Evolutionary conservation across 2,113 vertebrate species (phyloP).

Genomic region (Gadus macrocephalus): DNA sequence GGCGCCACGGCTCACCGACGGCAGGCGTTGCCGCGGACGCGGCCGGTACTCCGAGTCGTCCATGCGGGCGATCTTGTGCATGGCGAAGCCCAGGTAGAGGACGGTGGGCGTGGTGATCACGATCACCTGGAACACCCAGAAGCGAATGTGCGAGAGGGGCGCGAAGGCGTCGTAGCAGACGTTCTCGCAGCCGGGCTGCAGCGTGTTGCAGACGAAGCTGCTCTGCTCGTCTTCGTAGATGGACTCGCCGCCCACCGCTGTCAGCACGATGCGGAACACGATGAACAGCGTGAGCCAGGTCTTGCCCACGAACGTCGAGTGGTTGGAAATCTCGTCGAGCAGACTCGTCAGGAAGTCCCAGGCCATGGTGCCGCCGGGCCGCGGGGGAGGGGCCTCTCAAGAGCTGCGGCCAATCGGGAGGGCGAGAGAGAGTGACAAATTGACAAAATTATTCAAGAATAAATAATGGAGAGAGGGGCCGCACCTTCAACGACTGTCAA

Average conservation of each 20-base stretch:
- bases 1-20: constrained; percentile 73
- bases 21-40: constrained; percentile 61
- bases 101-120: constrained; percentile 83
- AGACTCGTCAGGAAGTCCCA: constrained; percentile 90
- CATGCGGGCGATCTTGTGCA: constrained; percentile 84
- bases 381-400: constrained; percentile 31
- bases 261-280: constrained; percentile 79
- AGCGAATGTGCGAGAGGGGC: constrained; percentile 84
- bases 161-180: constrained; percentile 62
- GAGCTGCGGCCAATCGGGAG: constrained; percentile 31
- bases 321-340: constrained; percentile 91
- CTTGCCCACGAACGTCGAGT: constrained; percentile 90
- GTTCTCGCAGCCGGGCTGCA: constrained; percentile 88
- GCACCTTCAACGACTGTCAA: no score
- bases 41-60: constrained; percentile 63
- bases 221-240: constrained; percentile 95
- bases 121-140: constrained; percentile 92
- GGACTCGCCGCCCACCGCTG: constrained; percentile 84
- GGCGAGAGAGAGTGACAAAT: neutral
- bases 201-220: constrained; percentile 87
- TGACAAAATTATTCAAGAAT: neutral
- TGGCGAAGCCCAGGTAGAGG: constrained; percentile 87
- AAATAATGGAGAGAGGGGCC: no score
- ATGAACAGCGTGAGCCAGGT: constrained; percentile 78
- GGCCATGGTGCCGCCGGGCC: constrained; percentile 76